Percentiles rank a stretch among this genome's conserved stretches.
These are phyloP conservation scores for Dromiciops gliroides DNA, from an alignment of 2,113 vertebrate genomes.

Conservation along the genomic window DNA sequence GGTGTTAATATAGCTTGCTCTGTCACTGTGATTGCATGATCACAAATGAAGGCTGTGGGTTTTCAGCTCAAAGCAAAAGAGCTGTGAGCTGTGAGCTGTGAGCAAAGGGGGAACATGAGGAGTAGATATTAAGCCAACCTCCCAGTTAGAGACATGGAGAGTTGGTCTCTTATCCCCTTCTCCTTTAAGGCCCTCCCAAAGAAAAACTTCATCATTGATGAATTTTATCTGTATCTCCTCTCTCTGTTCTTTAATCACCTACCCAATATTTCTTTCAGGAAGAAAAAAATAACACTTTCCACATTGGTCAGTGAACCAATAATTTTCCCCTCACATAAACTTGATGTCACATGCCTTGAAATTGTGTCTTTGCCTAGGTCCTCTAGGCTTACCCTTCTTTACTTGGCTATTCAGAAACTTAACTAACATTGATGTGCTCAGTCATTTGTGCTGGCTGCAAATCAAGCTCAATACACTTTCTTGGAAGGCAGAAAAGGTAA, in stretches of 20 bases:
- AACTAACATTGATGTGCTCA: slow-evolving; percentile 11
- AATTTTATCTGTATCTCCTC: neutral
- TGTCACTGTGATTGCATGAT: neutral
- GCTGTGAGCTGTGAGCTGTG: neutral
- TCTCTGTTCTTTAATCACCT: neutral
- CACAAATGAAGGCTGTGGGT: neutral
- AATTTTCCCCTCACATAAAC: neutral
- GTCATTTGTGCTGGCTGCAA: slow-evolving; percentile 19
- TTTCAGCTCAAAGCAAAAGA: neutral
- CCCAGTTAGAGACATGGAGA: neutral
- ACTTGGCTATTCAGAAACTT: slow-evolving; percentile 15
- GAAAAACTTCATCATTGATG: neutral
- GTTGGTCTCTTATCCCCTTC: neutral
- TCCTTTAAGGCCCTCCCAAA: neutral
- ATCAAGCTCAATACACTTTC: slow-evolving; percentile 46
- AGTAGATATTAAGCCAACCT: neutral
- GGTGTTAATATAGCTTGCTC: neutral
- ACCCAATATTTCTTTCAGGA: neutral
- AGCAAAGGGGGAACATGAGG: neutral
- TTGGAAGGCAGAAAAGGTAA: slow-evolving; percentile 41
- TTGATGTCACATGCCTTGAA: neutral
- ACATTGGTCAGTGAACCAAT: neutral
- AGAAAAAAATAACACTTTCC: neutral
- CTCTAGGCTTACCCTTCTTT: neutral
- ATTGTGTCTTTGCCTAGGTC: neutral